phyloP scores from a whole-genome alignment of 2,888 invertebrate genomes.

The Charanyca ferruginea region DNA sequence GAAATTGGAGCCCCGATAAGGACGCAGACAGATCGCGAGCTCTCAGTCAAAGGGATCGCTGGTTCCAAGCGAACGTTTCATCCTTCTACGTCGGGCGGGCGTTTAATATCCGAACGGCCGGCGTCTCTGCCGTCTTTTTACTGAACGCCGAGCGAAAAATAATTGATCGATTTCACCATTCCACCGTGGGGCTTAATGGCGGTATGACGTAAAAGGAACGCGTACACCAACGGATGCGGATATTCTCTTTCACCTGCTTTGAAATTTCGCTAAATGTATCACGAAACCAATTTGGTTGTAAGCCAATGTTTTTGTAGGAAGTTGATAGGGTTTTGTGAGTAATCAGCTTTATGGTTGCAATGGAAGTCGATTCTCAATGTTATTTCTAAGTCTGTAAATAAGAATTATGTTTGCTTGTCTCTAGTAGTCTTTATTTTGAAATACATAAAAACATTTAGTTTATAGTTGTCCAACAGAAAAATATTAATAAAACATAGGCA shows the following conservation, averaged over 20 bases:
- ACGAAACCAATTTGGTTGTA: constrained; percentile 59
- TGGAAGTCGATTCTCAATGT: background rate
- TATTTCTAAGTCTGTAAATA: background rate
- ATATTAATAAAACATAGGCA: no score
- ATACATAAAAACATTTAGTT: no score
- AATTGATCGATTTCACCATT: constrained; percentile 87
- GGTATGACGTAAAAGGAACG: constrained; percentile 80
- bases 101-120: constrained; percentile 87
- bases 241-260: constrained; percentile 68
- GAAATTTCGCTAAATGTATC: constrained; percentile 62
- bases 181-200: constrained; percentile 78
- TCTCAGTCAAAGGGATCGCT: constrained; percentile 85
- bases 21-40: constrained; percentile 81
- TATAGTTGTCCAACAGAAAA: no score
- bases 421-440: background rate
- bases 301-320: constrained; percentile 43
- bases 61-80: constrained; percentile 71
- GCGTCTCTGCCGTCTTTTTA: constrained; percentile 84
- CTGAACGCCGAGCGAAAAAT: constrained; percentile 84
- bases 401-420: background rate
- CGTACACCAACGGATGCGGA: constrained; percentile 60
- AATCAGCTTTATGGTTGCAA: constrained; percentile 4
- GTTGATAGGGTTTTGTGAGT: constrained; percentile 33
- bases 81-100: constrained; percentile 76
- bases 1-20: constrained; percentile 81